Conservation (phyloP, 2,888 invertebrate species). For the Trachelus iudaicus region DNA sequence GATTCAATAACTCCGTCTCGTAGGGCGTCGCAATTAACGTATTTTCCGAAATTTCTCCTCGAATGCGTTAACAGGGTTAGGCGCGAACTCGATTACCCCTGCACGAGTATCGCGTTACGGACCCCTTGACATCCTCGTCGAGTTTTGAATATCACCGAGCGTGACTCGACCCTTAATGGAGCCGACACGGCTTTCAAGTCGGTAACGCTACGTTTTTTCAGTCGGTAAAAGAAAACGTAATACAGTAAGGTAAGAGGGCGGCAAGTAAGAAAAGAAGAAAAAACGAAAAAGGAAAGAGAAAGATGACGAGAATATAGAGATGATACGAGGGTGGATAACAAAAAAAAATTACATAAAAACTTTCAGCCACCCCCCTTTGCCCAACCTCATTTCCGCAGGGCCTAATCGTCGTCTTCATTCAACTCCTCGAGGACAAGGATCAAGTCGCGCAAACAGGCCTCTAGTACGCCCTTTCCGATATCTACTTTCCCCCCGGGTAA, state of each 20-base stretch:
- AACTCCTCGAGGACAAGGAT: slow-evolving; percentile 45
- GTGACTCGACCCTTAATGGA: slow-evolving; percentile 12
- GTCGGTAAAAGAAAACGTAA: slow-evolving; percentile 61
- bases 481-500: neutral
- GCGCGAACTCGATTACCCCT: neutral
- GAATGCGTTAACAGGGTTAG: neutral
- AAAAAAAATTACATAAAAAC: slow-evolving; percentile 28
- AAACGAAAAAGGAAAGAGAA: slow-evolving; percentile 37
- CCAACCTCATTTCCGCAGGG: slow-evolving; percentile 21
- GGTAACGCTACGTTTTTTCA: slow-evolving; percentile 61
- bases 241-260: slow-evolving; percentile 65
- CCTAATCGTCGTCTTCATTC: slow-evolving; percentile 33
- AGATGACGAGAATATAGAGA: slow-evolving; percentile 49
- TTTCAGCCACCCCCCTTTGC: neutral
- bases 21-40: neutral
- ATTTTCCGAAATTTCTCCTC: neutral
- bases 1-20: neutral
- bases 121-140: slow-evolving; percentile 10
- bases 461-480: neutral
- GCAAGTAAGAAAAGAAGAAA: slow-evolving; percentile 51
- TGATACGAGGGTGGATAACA: slow-evolving; percentile 45
- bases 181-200: slow-evolving; percentile 47
- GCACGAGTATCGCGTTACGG: neutral
- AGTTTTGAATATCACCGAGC: slow-evolving; percentile 13
- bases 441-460: neutral